Percentiles rank a stretch among this genome's conserved stretches.
Evolutionary conservation across 2,113 vertebrate species (phyloP).

Genomic region (Tachuris rubrigastra): DNA sequence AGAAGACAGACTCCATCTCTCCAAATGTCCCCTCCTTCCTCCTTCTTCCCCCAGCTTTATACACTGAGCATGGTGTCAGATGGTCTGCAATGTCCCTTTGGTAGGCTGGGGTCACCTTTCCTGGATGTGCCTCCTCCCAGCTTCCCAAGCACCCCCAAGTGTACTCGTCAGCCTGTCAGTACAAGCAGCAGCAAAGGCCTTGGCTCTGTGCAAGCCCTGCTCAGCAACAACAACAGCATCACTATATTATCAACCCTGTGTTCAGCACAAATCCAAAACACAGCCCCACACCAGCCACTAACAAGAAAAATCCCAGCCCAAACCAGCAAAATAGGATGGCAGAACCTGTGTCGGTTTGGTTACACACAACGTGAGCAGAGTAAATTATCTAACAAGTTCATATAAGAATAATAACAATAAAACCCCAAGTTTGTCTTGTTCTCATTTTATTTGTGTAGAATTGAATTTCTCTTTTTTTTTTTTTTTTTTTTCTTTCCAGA

Average conservation of each 20-base stretch:
- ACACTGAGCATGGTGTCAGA: neutral
- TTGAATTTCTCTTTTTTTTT: neutral
- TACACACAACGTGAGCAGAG: neutral
- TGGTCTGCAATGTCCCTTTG: neutral
- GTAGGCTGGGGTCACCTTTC: neutral
- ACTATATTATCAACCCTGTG: neutral
- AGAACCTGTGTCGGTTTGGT: neutral
- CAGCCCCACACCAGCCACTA: neutral
- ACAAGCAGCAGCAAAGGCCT: neutral
- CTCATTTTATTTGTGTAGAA: neutral
- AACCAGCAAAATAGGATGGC: neutral
- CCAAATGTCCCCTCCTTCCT: neutral
- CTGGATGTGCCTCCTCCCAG: neutral
- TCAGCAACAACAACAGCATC: neutral
- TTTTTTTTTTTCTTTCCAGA: neutral
- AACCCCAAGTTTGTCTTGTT: neutral
- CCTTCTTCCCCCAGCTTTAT: neutral
- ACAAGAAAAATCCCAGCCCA: neutral
- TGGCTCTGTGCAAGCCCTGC: neutral
- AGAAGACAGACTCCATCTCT: neutral
- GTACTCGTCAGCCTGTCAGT: rapidly evolving
- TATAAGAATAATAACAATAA: neutral
- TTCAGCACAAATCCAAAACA: neutral
- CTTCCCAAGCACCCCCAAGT: rapidly evolving
- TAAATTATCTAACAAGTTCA: neutral